Evolutionary conservation across 1,140 invertebrate genomes (phyloP).

Genomic region (Papilio helenus): DNA sequence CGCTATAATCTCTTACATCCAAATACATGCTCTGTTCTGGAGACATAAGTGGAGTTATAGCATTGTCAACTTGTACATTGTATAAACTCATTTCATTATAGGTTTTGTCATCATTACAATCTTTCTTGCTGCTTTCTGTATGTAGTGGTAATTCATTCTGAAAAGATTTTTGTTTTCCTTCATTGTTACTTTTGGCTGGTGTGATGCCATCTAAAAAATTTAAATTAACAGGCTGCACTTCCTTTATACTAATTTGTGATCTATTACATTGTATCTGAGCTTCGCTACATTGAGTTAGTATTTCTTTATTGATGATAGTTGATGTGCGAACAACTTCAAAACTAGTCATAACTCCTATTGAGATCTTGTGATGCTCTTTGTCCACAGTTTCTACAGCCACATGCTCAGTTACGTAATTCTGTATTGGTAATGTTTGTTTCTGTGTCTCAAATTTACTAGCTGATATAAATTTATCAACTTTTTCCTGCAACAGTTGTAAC

Average conservation of each 20-base stretch:
- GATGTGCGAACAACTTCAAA: slow-evolving; percentile 86
- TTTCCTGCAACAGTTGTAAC: slow-evolving; percentile 82
- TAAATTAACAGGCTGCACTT: slow-evolving; percentile 65
- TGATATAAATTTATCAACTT: slow-evolving; percentile 80
- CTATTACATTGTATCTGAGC: slow-evolving; percentile 73
- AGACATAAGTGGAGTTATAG: slow-evolving; percentile 82
- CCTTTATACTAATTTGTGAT: slow-evolving; percentile 73
- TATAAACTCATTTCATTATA: slow-evolving; percentile 83
- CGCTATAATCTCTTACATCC: slow-evolving; percentile 85
- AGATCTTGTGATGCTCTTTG: slow-evolving; percentile 86
- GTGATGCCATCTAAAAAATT: slow-evolving; percentile 72
- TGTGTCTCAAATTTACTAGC: slow-evolving; percentile 49
- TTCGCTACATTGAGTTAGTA: slow-evolving; percentile 61
- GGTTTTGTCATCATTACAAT: slow-evolving; percentile 66
- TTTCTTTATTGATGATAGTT: slow-evolving; percentile 75
- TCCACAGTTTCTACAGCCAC: slow-evolving; percentile 82
- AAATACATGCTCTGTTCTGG: slow-evolving; percentile 85
- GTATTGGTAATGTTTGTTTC: slow-evolving; percentile 51
- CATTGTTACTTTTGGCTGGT: slow-evolving; percentile 52
- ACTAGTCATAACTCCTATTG: slow-evolving; percentile 88
- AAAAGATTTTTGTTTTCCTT: slow-evolving; percentile 18
- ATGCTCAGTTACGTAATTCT: slow-evolving; percentile 61
- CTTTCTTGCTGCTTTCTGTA: slow-evolving; percentile 20
- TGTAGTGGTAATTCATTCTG: neutral
- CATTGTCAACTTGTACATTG: slow-evolving; percentile 83